Evolutionary conservation across 2,888 invertebrate species (phyloP), one percentile per base, ranked within the genome.

Genomic region (Rotaria sp.): DNA sequence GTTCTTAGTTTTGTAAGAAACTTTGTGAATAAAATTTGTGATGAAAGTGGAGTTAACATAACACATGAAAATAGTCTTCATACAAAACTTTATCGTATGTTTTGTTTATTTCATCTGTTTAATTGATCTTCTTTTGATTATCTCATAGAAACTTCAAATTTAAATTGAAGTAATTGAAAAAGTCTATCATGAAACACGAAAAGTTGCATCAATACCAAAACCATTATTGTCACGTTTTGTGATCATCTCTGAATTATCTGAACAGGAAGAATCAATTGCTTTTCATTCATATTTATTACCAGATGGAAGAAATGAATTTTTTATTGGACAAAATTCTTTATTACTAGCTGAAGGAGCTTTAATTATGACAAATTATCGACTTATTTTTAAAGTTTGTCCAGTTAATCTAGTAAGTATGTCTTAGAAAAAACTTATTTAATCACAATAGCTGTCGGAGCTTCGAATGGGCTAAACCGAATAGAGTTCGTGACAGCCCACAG

Each of bases 321-420:
- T 57, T 50, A 45, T 80, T 52, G 55, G 80, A 30, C 85, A 59
- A 38, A 45, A 84, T 57, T 57, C 59, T 13, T 84, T 85, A 85
- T 92, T 98, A 89, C 98, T 98, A 30, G 97, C 98, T 0, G 97
- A 97, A 92, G 98, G 98, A 74, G 97, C 97, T 0, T 93, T 99
- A 85, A 98, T 97, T 92, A 94, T 99, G 87, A 97, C 97, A 86
- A 97, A 97, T 92, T 99, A 99, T 92, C 93, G 98, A 86, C 94
- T 99, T 87, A 94, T 98, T 74, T 99, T 84, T 50, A 74, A 85
- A 50, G 87, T 85, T 21, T 24, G 84, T 11, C 74, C 87, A 30
- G 41, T 87, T 15, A 84, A 87, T 75, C 85, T 80, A 18, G 52
- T 84, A 41, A 52, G 75, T n/a, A n/a, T n/a, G n/a, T n/a, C n/a